phyloP scores from a whole-genome alignment of 2,113 vertebrate genomes.

The Crotalus tigris region DNA sequence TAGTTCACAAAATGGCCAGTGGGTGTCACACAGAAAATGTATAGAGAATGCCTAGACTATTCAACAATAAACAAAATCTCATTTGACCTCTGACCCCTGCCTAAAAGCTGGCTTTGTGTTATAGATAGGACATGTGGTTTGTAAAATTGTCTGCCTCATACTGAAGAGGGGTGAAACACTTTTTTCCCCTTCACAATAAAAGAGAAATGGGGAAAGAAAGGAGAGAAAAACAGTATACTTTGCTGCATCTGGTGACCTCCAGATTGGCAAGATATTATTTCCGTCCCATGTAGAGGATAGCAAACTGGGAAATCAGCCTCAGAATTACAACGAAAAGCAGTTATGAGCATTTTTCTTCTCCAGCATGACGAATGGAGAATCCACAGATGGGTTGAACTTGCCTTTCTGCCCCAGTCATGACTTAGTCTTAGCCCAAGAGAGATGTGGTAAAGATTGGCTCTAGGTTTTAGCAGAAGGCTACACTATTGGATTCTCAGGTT shows the following conservation, averaged over 20 bases:
- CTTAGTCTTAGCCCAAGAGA: no score
- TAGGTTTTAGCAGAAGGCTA: no score
- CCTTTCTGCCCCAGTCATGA: no score
- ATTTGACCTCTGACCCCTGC: neutral
- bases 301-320: neutral
- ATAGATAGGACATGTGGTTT: neutral
- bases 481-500: no score
- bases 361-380: no score
- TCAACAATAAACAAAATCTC: neutral
- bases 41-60: neutral
- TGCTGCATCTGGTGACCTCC: neutral
- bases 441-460: no score
- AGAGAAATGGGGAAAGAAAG: neutral
- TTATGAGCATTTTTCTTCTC: neutral
- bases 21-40: neutral
- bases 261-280: neutral
- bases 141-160: neutral
- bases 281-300: neutral
- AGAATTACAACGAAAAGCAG: neutral
- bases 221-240: neutral
- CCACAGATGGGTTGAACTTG: no score
- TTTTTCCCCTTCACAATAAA: neutral
- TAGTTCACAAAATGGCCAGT: neutral
- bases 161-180: neutral
- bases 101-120: neutral